Conservation (phyloP, 2,888 invertebrate species). For the Polyploca ridens region DNA sequence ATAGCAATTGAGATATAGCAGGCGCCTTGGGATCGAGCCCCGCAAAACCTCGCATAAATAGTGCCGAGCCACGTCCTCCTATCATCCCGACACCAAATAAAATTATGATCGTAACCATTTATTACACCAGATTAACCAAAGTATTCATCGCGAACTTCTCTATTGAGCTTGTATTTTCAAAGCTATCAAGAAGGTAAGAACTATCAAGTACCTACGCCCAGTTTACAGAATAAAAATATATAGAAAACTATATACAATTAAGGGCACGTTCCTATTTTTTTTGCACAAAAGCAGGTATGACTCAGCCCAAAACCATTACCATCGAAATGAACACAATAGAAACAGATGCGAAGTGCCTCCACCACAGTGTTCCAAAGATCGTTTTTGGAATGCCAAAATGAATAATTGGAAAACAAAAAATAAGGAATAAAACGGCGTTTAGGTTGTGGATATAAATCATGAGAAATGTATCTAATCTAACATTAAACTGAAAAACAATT, state of each 20-base stretch:
- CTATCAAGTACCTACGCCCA: neutral
- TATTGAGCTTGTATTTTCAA: slow-evolving; percentile 8
- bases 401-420: slow-evolving; percentile 10
- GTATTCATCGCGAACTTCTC: slow-evolving; percentile 46
- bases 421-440: slow-evolving; percentile 47
- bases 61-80: slow-evolving; percentile 58
- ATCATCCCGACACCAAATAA: slow-evolving; percentile 67
- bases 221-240: neutral
- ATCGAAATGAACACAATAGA: slow-evolving; percentile 49
- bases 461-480: slow-evolving; percentile 50
- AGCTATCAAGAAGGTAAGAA: too few relatives aligned
- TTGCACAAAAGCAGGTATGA: slow-evolving; percentile 60
- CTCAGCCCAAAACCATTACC: slow-evolving; percentile 51
- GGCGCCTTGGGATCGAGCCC: slow-evolving; percentile 62
- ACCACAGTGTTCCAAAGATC: slow-evolving; percentile 19
- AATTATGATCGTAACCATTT: slow-evolving; percentile 71
- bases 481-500: slow-evolving; percentile 59
- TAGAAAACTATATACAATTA: slow-evolving; percentile 23
- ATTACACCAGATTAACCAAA: slow-evolving; percentile 56
- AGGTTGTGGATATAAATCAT: slow-evolving; percentile 56
- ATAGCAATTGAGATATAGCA: slow-evolving; percentile 78
- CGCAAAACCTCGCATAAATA: slow-evolving; percentile 74
- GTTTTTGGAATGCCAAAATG: neutral
- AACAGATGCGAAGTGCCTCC: slow-evolving; percentile 42
- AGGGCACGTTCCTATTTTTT: slow-evolving; percentile 55